These are phyloP conservation scores for Chironomus striatipennis DNA, from an alignment of 1,140 invertebrate species.

Conservation along the genomic window DNA sequence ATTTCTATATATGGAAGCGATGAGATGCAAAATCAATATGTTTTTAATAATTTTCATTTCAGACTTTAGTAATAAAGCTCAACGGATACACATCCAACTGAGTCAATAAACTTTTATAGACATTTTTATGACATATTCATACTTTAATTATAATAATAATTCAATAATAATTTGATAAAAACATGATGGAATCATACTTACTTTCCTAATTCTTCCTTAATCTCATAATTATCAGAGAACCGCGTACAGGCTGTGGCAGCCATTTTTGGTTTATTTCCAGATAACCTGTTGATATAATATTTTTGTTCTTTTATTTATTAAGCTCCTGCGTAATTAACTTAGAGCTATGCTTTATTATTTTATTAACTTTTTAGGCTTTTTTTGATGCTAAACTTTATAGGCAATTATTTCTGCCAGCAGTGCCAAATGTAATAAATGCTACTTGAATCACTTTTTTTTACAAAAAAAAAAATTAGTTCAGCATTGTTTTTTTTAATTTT, in stretches of 20 bases:
- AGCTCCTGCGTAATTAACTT: not conserved
- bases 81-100: too few species aligned
- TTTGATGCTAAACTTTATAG: not conserved
- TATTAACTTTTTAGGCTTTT: not conserved
- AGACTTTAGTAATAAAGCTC: too few species aligned
- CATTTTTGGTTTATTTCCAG: not conserved
- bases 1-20: too few species aligned
- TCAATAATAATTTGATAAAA: too few species aligned
- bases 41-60: too few species aligned
- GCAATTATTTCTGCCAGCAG: not conserved
- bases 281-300: not conserved
- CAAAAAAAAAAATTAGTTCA: not conserved
- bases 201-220: constrained; percentile 92
- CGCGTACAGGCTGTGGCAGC: constrained; percentile 47
- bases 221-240: constrained; percentile 89
- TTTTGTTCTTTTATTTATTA: not conserved
- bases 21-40: too few species aligned
- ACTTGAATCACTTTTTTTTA: not conserved
- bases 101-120: too few species aligned
- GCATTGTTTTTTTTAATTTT: not conserved
- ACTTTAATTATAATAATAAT: too few species aligned
- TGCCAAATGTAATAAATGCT: too few species aligned
- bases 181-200: constrained; percentile 51
- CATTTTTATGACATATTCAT: too few species aligned
- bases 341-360: not conserved